Conservation (phyloP, 1,140 invertebrate genomes). For the Spodoptera frugiperda region DNA sequence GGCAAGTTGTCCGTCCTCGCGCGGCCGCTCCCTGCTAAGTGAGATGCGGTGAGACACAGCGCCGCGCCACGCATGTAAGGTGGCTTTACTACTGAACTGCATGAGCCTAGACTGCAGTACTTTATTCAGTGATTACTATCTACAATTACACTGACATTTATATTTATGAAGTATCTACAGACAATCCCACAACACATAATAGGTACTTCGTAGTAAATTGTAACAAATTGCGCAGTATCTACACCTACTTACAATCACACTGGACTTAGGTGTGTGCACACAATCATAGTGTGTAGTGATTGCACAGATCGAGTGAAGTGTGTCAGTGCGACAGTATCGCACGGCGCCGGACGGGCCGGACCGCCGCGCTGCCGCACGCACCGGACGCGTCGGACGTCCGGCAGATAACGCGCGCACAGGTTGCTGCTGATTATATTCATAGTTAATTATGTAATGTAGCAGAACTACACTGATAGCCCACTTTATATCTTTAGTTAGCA, state of each 20-base stretch:
- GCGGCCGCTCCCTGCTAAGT: constrained; percentile 1
- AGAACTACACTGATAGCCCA: too few species aligned
- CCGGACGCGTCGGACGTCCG: constrained; percentile 16
- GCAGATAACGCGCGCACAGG: constrained; percentile 19
- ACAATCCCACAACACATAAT: too few species aligned
- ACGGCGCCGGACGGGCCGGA: constrained; percentile 9
- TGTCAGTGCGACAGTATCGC: constrained; percentile 22
- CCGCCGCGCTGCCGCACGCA: too few species aligned
- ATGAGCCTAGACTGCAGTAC: not conserved
- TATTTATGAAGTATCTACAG: too few species aligned
- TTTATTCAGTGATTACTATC: too few species aligned
- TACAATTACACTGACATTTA: too few species aligned
- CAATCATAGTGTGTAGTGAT: not conserved
- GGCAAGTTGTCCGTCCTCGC: constrained; percentile 32
- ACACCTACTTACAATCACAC: not conserved
- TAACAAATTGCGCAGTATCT: too few species aligned
- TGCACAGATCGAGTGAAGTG: not conserved
- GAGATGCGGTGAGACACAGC: not conserved
- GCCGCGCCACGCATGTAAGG: not conserved
- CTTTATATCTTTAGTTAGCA: too few species aligned
- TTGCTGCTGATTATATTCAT: not conserved
- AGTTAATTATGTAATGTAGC: too few species aligned
- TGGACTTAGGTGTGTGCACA: not conserved
- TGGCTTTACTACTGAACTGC: not conserved
- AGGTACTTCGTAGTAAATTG: too few species aligned